These are phyloP conservation scores for Amazona finschi DNA, from an alignment of 2,797 vertebrate species.

Conservation along the genomic window DNA sequence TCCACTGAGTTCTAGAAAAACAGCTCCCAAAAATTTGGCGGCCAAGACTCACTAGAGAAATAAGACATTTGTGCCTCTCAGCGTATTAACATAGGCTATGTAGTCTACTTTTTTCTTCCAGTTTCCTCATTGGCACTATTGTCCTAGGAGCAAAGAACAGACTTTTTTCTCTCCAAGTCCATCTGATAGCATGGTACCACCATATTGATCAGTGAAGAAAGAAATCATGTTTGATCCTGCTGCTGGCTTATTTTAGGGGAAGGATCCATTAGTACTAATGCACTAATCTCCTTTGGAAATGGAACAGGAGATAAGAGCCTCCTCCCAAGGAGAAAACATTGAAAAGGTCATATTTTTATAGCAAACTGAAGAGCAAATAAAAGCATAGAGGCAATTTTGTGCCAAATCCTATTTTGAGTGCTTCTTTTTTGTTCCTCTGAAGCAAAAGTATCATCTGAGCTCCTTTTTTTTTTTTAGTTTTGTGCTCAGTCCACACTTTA, in stretches of 20 bases:
- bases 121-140: background rate
- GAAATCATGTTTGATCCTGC: background rate
- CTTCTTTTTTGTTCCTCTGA: constrained; percentile 24
- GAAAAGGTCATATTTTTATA: constrained; percentile 59
- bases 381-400: background rate
- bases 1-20: background rate
- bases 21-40: background rate
- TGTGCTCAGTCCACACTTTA: background rate
- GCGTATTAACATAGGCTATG: background rate
- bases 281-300: constrained; percentile 32
- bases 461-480: background rate
- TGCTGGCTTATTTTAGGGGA: background rate
- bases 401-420: constrained; percentile 39
- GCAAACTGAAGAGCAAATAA: constrained; percentile 36
- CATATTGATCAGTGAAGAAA: background rate
- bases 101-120: background rate
- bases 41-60: background rate
- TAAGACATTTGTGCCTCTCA: background rate
- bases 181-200: background rate
- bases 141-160: background rate
- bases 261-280: background rate
- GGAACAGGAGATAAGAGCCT: background rate
- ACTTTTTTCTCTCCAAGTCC: background rate
- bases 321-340: constrained; percentile 37
- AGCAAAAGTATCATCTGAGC: background rate